Conservation (phyloP, 2,797 vertebrate species). For the Eulemur mongoz region DNA sequence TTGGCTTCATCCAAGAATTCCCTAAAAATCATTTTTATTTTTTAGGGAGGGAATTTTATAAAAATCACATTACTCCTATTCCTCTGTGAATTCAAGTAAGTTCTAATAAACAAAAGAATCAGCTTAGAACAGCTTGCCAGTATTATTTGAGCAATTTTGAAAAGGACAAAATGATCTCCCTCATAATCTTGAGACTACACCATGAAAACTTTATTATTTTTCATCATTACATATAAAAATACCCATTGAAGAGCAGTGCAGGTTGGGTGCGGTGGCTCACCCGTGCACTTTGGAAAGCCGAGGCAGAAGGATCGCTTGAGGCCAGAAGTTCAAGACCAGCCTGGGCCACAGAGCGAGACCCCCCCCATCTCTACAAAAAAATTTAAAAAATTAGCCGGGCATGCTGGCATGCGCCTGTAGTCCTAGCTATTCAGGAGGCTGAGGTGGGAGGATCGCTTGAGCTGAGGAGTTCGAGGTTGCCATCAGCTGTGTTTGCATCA, state of each 20-base stretch:
- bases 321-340: neutral
- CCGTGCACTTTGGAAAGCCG: neutral
- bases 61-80: neutral
- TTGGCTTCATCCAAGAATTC: neutral
- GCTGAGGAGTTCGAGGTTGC: neutral
- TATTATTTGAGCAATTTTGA: slow-evolving; percentile 3
- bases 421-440: neutral
- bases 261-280: neutral
- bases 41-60: neutral
- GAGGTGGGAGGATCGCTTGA: neutral
- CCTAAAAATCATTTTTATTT: neutral
- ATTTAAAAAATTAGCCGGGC: neutral
- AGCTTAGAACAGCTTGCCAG: neutral
- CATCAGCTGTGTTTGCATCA: neutral
- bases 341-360: neutral
- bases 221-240: neutral
- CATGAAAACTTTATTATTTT: neutral
- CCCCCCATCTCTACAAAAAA: neutral
- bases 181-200: neutral
- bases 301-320: neutral
- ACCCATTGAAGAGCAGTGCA: neutral
- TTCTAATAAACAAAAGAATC: neutral
- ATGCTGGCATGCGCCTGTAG: neutral
- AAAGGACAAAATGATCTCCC: neutral
- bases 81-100: neutral